Evolutionary conservation across 2,888 invertebrate genomes (phyloP).

Genomic region (Ochropleura leucogaster): DNA sequence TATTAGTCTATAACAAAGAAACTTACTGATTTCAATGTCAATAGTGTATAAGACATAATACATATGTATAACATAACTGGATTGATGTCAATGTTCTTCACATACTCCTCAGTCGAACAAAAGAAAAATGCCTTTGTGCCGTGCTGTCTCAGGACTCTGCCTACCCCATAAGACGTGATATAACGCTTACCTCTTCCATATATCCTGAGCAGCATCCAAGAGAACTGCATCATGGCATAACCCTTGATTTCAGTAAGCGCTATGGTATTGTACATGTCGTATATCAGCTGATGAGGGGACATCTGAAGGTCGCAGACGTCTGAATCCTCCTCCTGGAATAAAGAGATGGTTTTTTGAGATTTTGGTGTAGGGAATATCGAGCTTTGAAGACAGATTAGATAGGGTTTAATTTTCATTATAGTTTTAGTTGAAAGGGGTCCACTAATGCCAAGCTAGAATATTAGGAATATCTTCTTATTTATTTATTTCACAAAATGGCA

Average conservation of each 20-base stretch:
- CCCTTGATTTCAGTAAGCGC: conserved; percentile 96
- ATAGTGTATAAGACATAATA: background rate
- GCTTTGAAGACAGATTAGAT: background rate
- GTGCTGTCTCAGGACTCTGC: background rate
- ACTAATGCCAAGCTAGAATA: background rate
- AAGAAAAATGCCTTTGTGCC: background rate
- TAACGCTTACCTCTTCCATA: conserved; percentile 92
- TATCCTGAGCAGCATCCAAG: conserved; percentile 95
- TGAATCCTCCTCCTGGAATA: conserved; percentile 91
- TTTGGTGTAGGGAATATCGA: background rate
- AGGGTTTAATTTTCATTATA: background rate
- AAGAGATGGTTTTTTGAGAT: background rate
- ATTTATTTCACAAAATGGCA: background rate
- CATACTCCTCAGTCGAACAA: background rate
- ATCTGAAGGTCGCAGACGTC: conserved; percentile 93
- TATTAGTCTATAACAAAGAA: conserved; percentile 12
- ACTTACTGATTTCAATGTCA: background rate
- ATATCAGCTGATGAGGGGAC: conserved; percentile 95
- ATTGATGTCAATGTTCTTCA: background rate
- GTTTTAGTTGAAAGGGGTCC: background rate
- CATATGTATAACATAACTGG: background rate
- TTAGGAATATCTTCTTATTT: background rate
- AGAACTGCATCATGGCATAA: conserved; percentile 97
- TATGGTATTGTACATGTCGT: conserved; percentile 95
- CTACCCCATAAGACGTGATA: background rate